Evolutionary conservation across 2,113 vertebrate species (phyloP).

Genomic region (Agapornis roseicollis): DNA sequence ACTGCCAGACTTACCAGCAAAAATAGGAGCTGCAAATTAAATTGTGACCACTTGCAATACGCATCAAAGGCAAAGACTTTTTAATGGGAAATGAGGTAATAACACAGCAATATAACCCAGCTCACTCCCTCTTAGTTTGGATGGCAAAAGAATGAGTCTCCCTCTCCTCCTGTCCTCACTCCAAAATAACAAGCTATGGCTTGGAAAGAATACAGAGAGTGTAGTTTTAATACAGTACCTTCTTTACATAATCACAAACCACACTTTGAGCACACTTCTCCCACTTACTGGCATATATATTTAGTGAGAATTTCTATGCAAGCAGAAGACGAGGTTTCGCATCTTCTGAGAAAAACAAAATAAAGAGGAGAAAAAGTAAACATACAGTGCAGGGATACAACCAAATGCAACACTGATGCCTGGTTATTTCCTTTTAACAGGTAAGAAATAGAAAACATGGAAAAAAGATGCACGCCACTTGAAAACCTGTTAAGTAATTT

Average conservation of each 20-base stretch:
- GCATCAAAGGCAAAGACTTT: slow-evolving; percentile 14
- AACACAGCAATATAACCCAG: slow-evolving; percentile 1
- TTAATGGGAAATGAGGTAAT: slow-evolving; percentile 3
- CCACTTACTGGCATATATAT: neutral
- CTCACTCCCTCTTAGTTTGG: neutral
- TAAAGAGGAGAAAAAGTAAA: neutral
- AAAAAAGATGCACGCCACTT: neutral
- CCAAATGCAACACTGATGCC: neutral
- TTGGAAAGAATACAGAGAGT: neutral
- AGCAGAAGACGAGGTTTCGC: neutral
- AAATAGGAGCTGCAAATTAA: slow-evolving; percentile 27
- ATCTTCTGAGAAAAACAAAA: neutral
- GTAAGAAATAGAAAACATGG: slow-evolving; percentile 3
- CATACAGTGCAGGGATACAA: neutral
- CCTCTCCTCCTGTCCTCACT: neutral
- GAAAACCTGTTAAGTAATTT: slow-evolving; percentile 33
- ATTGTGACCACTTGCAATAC: neutral
- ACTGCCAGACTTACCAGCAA: neutral
- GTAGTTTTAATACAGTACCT: neutral
- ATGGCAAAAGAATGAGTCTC: neutral
- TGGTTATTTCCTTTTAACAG: neutral
- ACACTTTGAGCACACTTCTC: neutral
- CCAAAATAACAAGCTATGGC: slow-evolving; percentile 9
- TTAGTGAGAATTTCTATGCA: neutral
- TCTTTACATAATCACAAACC: neutral